Evolutionary conservation across 2,888 invertebrate species (phyloP).

Genomic region (Sipha maydis): DNA sequence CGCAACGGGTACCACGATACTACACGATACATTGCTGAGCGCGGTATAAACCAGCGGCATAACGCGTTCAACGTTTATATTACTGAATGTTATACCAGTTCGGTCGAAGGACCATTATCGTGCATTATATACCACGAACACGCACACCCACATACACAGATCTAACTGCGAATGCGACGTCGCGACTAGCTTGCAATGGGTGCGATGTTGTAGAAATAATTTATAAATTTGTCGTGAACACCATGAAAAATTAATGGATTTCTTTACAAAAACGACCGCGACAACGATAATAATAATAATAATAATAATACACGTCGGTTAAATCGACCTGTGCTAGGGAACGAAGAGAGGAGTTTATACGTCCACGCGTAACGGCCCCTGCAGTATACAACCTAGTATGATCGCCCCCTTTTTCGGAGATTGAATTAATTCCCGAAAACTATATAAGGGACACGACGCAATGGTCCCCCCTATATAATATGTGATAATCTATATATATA

Average conservation of each 20-base stretch:
- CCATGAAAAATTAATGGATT: slow-evolving; percentile 30
- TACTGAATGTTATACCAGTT: background rate
- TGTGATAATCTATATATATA: background rate
- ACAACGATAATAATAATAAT: background rate
- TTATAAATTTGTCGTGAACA: slow-evolving; percentile 8
- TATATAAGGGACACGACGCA: background rate
- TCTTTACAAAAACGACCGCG: background rate
- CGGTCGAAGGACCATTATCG: background rate
- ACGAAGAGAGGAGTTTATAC: background rate
- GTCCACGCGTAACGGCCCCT: background rate
- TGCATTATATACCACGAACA: background rate
- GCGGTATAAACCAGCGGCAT: background rate
- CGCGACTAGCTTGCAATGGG: background rate
- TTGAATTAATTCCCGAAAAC: slow-evolving; percentile 32
- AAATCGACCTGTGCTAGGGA: background rate
- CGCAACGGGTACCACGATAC: too few species aligned
- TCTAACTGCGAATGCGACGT: background rate
- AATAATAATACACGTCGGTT: slow-evolving; percentile 33
- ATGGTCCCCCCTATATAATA: background rate
- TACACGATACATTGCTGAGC: background rate
- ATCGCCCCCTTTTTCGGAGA: slow-evolving; percentile 4
- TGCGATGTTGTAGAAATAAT: slow-evolving; percentile 1
- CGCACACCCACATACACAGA: background rate
- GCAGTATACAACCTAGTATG: background rate
- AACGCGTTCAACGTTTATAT: background rate